Evolutionary conservation across 2,888 invertebrate species (phyloP).

Genomic region (Cheilosia soror): DNA sequence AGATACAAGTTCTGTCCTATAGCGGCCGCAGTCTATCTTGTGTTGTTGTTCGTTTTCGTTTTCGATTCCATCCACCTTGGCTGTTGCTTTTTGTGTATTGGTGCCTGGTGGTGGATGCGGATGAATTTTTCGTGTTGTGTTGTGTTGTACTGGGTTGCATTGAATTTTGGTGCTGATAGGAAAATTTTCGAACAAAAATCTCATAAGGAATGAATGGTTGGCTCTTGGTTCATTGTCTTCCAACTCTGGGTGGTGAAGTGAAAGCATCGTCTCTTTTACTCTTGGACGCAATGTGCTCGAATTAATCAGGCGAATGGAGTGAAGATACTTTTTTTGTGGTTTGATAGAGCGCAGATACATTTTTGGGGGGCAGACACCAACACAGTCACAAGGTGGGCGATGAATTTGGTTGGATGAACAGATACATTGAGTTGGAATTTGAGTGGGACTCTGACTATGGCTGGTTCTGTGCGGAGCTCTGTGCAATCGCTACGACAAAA

Average conservation of each 20-base stretch:
- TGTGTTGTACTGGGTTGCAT: slow-evolving; percentile 72
- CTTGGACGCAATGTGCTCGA: slow-evolving; percentile 38
- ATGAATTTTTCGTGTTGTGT: slow-evolving; percentile 66
- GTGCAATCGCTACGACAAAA: background rate
- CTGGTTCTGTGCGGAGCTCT: too few species aligned
- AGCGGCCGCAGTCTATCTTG: slow-evolving; percentile 10
- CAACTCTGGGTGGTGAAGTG: slow-evolving; percentile 29
- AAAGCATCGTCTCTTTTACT: slow-evolving; percentile 47
- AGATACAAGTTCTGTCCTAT: slow-evolving; percentile 70
- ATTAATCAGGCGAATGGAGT: slow-evolving; percentile 67
- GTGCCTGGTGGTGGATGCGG: slow-evolving; percentile 46
- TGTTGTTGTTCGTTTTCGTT: slow-evolving; percentile 1
- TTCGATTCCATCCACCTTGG: background rate
- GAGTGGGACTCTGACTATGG: slow-evolving; percentile 45
- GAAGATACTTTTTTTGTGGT: slow-evolving; percentile 61
- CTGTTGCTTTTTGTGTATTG: slow-evolving; percentile 70
- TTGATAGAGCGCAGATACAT: slow-evolving; percentile 75
- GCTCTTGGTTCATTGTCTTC: slow-evolving; percentile 50
- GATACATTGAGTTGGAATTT: slow-evolving; percentile 56
- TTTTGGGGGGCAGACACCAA: slow-evolving; percentile 39
- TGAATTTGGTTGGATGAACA: slow-evolving; percentile 68
- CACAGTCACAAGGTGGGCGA: slow-evolving; percentile 46
- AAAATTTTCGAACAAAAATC: slow-evolving; percentile 26
- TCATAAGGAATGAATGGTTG: slow-evolving; percentile 52
- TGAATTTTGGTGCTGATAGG: slow-evolving; percentile 62